Conservation (phyloP, 64 coral and sea anemone genomes). For the Dendrophyllia cribrosa region DNA sequence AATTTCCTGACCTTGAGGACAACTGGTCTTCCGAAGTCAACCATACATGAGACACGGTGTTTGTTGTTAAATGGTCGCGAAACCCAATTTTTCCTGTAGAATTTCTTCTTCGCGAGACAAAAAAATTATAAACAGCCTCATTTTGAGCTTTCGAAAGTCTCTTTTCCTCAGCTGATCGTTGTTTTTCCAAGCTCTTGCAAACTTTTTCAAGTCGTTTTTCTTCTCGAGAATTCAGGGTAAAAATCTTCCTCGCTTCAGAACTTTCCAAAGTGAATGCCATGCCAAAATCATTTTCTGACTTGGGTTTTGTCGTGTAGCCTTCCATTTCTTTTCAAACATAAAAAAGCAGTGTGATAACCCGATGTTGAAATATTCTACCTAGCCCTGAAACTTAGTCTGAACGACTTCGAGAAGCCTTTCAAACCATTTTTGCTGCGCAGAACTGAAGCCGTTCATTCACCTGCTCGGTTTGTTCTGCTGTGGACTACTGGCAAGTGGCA, state of each 20-base stretch:
- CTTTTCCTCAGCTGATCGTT: neutral
- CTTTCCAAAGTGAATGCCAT: neutral
- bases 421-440: too few relatives aligned
- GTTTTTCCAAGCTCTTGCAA: neutral
- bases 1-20: neutral
- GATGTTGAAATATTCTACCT: too few relatives aligned
- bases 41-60: neutral
- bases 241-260: neutral
- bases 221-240: neutral
- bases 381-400: too few relatives aligned
- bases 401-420: too few relatives aligned
- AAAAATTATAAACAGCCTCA: neutral
- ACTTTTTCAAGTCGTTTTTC: constrained; percentile 13
- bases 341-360: too few relatives aligned
- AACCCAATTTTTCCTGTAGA: neutral
- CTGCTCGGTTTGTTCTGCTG: too few relatives aligned
- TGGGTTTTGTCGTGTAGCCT: neutral
- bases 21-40: neutral
- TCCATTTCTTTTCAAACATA: neutral
- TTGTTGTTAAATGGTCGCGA: neutral
- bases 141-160: neutral
- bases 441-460: too few relatives aligned
- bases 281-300: neutral
- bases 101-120: neutral
- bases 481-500: too few relatives aligned